Conservation (phyloP, 2,888 invertebrate species). For the Listrodromus nycthemerus region DNA sequence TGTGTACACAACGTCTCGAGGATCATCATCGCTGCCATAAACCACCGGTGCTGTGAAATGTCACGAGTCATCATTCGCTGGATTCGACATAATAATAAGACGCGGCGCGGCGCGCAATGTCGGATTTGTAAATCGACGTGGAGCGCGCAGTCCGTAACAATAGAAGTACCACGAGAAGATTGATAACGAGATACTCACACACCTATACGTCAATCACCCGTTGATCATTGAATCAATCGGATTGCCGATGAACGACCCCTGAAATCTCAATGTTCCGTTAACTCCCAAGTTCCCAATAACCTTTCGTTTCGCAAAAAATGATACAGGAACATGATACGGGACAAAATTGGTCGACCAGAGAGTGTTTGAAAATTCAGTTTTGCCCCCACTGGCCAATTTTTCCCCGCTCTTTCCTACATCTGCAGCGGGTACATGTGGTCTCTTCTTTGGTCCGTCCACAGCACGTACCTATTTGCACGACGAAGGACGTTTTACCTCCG, state of each 20-base stretch:
- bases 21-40: slow-evolving; percentile 57
- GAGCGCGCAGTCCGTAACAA: slow-evolving; percentile 14
- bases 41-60: slow-evolving; percentile 61
- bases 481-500: slow-evolving; percentile 32
- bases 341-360: too few relatives aligned
- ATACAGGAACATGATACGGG: too few relatives aligned
- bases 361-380: too few relatives aligned
- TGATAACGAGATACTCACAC: slow-evolving; percentile 46
- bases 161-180: slow-evolving; percentile 40
- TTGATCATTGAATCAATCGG: slow-evolving; percentile 34
- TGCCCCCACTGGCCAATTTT: too few relatives aligned
- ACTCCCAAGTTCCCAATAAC: slow-evolving; percentile 46
- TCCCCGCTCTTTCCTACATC: neutral
- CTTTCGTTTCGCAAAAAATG: slow-evolving; percentile 36
- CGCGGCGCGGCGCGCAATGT: slow-evolving; percentile 26
- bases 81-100: slow-evolving; percentile 59
- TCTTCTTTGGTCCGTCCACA: slow-evolving; percentile 29
- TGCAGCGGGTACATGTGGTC: neutral
- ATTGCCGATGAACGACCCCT: slow-evolving; percentile 10
- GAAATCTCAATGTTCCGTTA: slow-evolving; percentile 32
- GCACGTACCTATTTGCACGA: slow-evolving; percentile 35
- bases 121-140: slow-evolving; percentile 37
- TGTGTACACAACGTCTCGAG: slow-evolving; percentile 2
- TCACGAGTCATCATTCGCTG: slow-evolving; percentile 66
- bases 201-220: slow-evolving; percentile 1